Evolutionary conservation across 2,888 invertebrate genomes (phyloP), one percentile per base, ranked within the genome.

Genomic region (Eristalinus sepulchralis): DNA sequence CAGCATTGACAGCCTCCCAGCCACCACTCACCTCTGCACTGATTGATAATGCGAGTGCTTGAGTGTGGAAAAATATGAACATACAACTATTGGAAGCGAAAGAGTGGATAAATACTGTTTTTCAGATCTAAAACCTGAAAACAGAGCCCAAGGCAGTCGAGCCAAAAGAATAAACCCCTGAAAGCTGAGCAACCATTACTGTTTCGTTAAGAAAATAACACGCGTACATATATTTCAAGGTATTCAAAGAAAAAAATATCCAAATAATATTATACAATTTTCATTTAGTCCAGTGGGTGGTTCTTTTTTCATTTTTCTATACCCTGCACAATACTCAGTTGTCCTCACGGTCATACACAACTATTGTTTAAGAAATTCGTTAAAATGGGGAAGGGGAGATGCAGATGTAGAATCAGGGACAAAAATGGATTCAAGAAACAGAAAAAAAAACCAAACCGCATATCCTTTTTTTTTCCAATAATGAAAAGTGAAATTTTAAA

Each of bases 401-500:
- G 3, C n/a, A 17, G n/a, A n/a, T n/a, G n/a, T n/a, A 1, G 47
- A 6, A 2, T 47, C 76, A 77, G 63, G 57, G 55, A 24, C 62
- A 47, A 57, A 33, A 34, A 13, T 5, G 39, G 31, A 60, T 63
- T 31, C 31, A 13, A 47, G 9, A 66, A 53, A n/a, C 36, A 33
- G 2, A 64, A 31, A 55, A 76, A 60, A 63, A 77, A 66, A 1
- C 9, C 9, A 64, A 67, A 76, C 72, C 31, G n/a, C 10, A 63
- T 70, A 36, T 17, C 5, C 34, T 77, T 39, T 39, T 55, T 39
- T 55, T 33, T 78, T n/a, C 24, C 53, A 82, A 78, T 86, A 86
- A 86, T 86, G 78, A 86, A 86, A 86, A 86, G 86, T 86, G 86
- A 86, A 86, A 86, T 86, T 82, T 86, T 86, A 82, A 82, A 86